Evolutionary conservation across 2,888 invertebrate genomes (phyloP), one percentile per base, ranked within the genome.

Genomic region (Apotomis turbidana): DNA sequence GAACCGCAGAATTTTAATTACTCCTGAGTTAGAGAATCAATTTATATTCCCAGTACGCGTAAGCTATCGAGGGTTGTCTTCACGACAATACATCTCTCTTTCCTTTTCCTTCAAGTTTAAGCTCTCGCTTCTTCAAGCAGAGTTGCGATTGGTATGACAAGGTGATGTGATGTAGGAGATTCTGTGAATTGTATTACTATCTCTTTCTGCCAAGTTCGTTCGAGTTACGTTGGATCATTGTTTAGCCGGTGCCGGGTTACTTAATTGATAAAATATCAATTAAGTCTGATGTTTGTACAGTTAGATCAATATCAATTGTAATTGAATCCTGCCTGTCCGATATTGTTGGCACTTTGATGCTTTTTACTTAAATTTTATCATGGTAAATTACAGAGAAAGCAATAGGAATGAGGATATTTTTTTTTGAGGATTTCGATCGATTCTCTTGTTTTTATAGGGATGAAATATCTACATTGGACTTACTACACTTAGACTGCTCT

Each of bases 1-100:
- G n/a, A 59, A 27, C 57, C 55, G 15, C 46, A 61, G 8, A 51
- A 67, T 71, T 71, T 67, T 67, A 71, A 71, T 71, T 67, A 55
- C 55, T 36, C 41, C 41, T 44, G 57, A 71, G 71, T 71, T 55
- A 71, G 67, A 61, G 49, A 62, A 71, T 71, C 67, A 61, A 71
- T 71, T 71, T 67, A 62, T 62, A 67, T 57, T 71, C 67, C 49
- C 57, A 55, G 60, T 36, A 67, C 51, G 67, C 55, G 71, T 71
- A 49, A 49, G 49, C 41, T 51, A 57, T 55, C 54, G 6, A 10
- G 10, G 4, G 44, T 55, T 55, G 44, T 27, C 41, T 54, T 55
- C 52, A 4, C 10, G 38, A 41, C 5, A 41, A 41, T 12, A 13
- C 41, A 27, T 51, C 10, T 1, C 4, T 10, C 15, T 5, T 41